These are phyloP conservation scores for Protobothrops flavoviridis DNA, from an alignment of 2,113 vertebrate genomes.

Conservation along the genomic window DNA sequence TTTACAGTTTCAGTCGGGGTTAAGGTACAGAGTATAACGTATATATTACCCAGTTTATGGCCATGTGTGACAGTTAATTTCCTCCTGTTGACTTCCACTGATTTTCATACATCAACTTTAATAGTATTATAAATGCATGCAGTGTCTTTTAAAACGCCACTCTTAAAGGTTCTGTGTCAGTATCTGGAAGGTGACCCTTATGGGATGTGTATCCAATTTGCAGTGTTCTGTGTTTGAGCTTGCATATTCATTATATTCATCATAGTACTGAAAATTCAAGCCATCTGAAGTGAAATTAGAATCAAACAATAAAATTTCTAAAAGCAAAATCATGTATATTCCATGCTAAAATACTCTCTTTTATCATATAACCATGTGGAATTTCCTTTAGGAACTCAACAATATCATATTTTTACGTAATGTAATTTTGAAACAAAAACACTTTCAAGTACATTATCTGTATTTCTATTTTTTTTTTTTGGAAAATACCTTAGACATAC, in stretches of 20 bases:
- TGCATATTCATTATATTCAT: background rate
- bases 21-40: conserved; percentile 16
- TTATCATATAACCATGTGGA: conserved; percentile 19
- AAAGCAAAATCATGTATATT: conserved; percentile 37
- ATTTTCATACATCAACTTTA: conserved; percentile 8
- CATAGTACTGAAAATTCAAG: conserved; percentile 1
- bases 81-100: background rate
- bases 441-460: conserved; percentile 60
- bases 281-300: conserved; percentile 10
- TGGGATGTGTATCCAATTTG: background rate
- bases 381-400: conserved; percentile 64
- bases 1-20: conserved; percentile 30
- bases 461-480: conserved; percentile 59
- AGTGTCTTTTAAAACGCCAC: conserved; percentile 16
- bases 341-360: conserved; percentile 48
- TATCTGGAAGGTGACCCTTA: conserved; percentile 6
- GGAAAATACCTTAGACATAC: conserved; percentile 53
- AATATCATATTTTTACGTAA: conserved; percentile 72
- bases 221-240: background rate
- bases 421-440: conserved; percentile 71
- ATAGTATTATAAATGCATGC: conserved; percentile 6
- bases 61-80: conserved; percentile 2
- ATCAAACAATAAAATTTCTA: background rate
- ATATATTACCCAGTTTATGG: conserved; percentile 12
- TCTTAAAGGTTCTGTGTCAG: conserved; percentile 10